Percentiles rank a stretch among this genome's conserved stretches.
These are phyloP conservation scores for Vultur gryphus DNA, from an alignment of 2,797 vertebrate species.

Conservation along the genomic window DNA sequence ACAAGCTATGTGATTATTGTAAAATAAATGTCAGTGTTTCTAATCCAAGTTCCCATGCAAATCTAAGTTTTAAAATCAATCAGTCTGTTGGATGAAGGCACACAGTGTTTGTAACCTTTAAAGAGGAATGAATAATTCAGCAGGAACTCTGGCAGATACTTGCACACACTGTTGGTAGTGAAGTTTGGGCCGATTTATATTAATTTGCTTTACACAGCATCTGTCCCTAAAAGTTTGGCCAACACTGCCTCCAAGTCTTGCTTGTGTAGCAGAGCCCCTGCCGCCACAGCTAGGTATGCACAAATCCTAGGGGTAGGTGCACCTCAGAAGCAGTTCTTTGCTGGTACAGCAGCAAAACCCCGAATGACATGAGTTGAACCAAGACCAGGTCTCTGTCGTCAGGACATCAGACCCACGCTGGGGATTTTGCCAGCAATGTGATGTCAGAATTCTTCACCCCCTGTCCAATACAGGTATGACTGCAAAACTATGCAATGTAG, in stretches of 20 bases:
- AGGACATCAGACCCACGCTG: neutral
- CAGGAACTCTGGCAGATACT: neutral
- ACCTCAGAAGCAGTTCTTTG: neutral
- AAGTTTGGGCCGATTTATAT: neutral
- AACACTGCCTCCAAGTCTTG: neutral
- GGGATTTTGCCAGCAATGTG: neutral
- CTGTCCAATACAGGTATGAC: neutral
- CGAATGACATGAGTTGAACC: accelerated
- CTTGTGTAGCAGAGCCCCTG: neutral
- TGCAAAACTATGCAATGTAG: neutral
- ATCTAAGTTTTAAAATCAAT: neutral
- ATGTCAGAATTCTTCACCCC: neutral
- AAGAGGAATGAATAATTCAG: slow-evolving; percentile 1
- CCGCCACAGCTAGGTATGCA: neutral
- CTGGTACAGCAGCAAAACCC: neutral
- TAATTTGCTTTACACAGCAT: neutral
- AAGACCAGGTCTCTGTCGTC: neutral
- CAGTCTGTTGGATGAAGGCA: neutral
- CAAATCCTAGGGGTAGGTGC: neutral
- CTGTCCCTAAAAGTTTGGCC: neutral
- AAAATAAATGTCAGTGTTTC: neutral
- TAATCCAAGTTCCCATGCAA: neutral
- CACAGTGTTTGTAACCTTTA: neutral
- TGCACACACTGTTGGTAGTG: neutral
- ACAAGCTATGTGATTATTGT: neutral